A percentile compares a stretch with the other conserved stretches of the same genome.
Conservation (phyloP, 2,113 vertebrate genomes). For the Melanotaenia duboulayi region DNA sequence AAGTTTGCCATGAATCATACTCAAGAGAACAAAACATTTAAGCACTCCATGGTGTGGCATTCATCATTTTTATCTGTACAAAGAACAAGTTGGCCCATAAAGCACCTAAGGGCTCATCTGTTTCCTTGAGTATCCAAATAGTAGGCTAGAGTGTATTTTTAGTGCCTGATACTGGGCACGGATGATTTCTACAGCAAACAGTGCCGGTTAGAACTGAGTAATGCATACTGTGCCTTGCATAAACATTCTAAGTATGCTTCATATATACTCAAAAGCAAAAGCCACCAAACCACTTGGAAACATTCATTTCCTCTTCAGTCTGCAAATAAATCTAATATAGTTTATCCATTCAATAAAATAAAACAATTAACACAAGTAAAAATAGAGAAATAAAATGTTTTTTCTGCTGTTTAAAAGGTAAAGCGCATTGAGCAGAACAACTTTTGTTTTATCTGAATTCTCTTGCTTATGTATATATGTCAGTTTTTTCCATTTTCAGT, state of each 20-base stretch:
- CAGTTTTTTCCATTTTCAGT: too few species aligned
- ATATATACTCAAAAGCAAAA: conserved; percentile 33
- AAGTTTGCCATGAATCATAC: conserved; percentile 63
- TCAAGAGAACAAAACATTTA: conserved; percentile 63
- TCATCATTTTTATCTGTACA: conserved; percentile 67
- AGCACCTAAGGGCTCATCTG: conserved; percentile 48
- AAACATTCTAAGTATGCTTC: conserved; percentile 68
- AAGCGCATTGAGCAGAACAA: too few species aligned
- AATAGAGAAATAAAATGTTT: too few species aligned
- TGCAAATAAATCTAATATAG: background rate
- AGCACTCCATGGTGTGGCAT: conserved; percentile 59
- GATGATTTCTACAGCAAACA: conserved; percentile 80
- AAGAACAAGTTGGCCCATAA: conserved; percentile 54
- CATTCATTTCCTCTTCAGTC: background rate
- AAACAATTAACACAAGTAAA: too few species aligned
- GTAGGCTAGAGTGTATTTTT: conserved; percentile 72
- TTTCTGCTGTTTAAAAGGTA: too few species aligned
- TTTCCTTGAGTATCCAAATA: conserved; percentile 57
- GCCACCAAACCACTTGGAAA: background rate
- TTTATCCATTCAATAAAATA: background rate
- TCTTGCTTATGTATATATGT: background rate
- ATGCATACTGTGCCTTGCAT: conserved; percentile 61
- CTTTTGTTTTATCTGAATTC: background rate
- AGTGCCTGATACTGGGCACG: conserved; percentile 73
- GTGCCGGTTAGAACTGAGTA: conserved; percentile 52